Conservation (phyloP, 2,888 invertebrate species). For the Zygaena filipendulae region DNA sequence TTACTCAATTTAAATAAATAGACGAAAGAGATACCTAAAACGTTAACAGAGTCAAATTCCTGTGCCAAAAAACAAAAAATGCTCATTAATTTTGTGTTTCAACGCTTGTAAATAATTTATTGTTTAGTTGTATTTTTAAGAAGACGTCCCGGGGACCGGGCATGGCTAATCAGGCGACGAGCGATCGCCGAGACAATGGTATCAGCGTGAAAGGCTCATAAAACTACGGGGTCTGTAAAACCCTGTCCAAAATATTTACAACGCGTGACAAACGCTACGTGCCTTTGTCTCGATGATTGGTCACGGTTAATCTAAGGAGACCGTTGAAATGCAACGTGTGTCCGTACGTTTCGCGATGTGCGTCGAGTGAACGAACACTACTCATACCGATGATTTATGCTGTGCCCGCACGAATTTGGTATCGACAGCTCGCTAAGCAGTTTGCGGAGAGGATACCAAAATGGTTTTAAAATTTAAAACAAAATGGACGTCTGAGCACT, state of each 20-base stretch:
- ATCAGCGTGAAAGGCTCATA: constrained; percentile 57
- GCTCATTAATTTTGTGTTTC: neutral
- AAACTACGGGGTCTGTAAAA: constrained; percentile 54
- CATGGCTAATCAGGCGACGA: constrained; percentile 45
- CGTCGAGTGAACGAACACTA: too few species aligned
- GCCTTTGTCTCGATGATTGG: constrained; percentile 55
- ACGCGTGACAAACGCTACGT: constrained; percentile 54
- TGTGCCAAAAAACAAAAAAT: neutral
- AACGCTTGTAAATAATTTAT: neutral
- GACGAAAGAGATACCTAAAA: too few species aligned
- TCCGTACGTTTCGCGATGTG: constrained; percentile 54
- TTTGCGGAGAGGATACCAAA: too few species aligned
- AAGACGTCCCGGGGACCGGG: constrained; percentile 28
- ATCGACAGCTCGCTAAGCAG: too few species aligned
- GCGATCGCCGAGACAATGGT: constrained; percentile 45
- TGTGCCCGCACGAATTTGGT: too few species aligned
- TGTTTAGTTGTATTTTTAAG: constrained; percentile 18
- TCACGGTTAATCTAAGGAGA: constrained; percentile 39
- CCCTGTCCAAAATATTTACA: constrained; percentile 64
- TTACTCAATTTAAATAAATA: too few species aligned
- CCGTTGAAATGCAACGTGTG: constrained; percentile 34
- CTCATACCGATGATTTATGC: too few species aligned
- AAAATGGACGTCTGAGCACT: too few species aligned
- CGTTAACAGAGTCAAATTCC: too few species aligned
- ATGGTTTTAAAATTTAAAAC: too few species aligned